Evolutionary conservation across 92 coral and sea anemone genomes (phyloP), one percentile per base, ranked within the genome.

Genomic region (Phenganax stokvisi): DNA sequence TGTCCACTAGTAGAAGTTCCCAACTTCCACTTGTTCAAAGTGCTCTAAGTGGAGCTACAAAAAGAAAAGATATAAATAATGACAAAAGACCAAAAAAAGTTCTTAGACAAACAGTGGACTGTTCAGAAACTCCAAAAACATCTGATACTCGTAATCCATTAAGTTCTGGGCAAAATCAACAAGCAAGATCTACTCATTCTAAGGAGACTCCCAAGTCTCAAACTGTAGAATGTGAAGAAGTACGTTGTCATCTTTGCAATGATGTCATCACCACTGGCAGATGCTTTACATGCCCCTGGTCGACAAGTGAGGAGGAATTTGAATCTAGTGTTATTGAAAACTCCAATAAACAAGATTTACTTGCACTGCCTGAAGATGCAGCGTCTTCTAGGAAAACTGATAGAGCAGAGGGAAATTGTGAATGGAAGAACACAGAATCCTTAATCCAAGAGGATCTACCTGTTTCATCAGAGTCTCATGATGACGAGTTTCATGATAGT

Each of bases 391-490:
- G 5, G 6, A 64, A 6, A 17, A n/a, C 10, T 37, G 47, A 5
- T 5, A 37, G 47, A 37, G 47, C 47, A 37, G 47, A 37, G 47
- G 5, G 47, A 37, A 37, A 37, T 37, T 37, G 2, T 37, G 47
- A 37, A 37, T 37, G 47, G 47, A 37, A 37, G 47, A 37, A 37
- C 47, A 5, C 2, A 37, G 47, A 37, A 37, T 37, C 47, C 47
- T 37, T 0, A 10, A 53, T 10, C 29, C 16, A 30, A 68, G 54
- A 29, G 10, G 16, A 37, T 68, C 6, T 68, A 37, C 47, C 47
- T 68, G 53, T 28, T 10, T 68, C 73, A 30, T 68, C 73, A 30
- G 53, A 30, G 13, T 68, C 52, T 30, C 73, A 68, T 10, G 73
- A 68, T 25, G 16, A 37, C 3, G 47, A 37, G 5, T 37, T 37